Evolutionary conservation across 1,140 invertebrate genomes (phyloP).

Genomic region (Drosophila simulans): DNA sequence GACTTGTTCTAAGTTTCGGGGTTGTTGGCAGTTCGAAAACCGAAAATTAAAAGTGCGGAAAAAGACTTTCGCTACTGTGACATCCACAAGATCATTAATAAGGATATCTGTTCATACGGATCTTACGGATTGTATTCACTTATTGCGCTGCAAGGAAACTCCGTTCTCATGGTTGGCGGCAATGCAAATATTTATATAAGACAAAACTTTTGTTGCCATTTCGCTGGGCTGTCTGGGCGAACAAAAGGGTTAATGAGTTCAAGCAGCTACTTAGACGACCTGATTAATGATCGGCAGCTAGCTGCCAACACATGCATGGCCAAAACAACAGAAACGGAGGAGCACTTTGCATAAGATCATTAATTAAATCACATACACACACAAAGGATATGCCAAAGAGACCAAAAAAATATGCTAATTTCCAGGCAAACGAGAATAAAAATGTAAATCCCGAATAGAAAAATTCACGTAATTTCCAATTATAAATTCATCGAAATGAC

Average conservation of each 20-base stretch:
- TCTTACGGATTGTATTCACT: conserved; percentile 8
- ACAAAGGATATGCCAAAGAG: conserved; percentile 40
- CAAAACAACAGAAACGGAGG: conserved; percentile 45
- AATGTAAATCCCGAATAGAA: conserved; percentile 38
- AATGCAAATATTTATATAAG: conserved; percentile 84
- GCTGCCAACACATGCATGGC: conserved; percentile 53
- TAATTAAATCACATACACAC: conserved; percentile 64
- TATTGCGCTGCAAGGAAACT: conserved; percentile 38
- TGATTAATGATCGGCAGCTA: conserved; percentile 74
- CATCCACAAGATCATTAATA: conserved; percentile 71
- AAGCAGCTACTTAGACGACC: conserved; percentile 69
- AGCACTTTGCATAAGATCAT: conserved; percentile 76
- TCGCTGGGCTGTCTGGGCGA: conserved; percentile 50
- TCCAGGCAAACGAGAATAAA: conserved; percentile 2
- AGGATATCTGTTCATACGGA: conserved; percentile 63
- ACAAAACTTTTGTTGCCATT: conserved; percentile 61
- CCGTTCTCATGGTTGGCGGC: conserved; percentile 43
- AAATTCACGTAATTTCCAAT: conserved; percentile 75
- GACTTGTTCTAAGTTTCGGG: conserved; percentile 10
- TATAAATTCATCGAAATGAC: conserved; percentile 84
- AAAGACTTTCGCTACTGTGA: conserved; percentile 28
- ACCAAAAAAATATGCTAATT: conserved; percentile 69
- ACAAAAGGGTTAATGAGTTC: conserved; percentile 84
- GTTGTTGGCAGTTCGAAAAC: conserved; percentile 52
- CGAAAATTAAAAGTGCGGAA: conserved; percentile 71